phyloP scores from a whole-genome alignment of 1,140 invertebrate species.

The Tenebrio molitor region DNA sequence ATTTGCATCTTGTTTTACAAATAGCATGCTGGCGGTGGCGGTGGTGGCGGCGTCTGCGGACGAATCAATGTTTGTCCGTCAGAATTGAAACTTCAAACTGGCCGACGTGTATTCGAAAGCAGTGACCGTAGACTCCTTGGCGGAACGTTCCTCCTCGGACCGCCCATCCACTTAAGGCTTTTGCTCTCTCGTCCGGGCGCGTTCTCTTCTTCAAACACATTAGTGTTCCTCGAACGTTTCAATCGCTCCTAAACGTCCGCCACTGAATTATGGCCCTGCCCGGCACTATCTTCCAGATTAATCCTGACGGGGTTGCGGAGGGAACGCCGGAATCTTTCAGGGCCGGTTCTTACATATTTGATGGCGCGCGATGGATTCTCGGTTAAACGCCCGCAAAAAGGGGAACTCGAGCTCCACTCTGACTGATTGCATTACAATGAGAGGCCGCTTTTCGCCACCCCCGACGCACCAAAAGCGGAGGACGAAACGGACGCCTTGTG shows the following conservation, averaged over 20 bases:
- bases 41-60: too few species aligned
- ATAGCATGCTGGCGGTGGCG: neutral
- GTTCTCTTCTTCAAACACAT: slow-evolving; percentile 49
- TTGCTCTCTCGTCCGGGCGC: too few species aligned
- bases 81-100: slow-evolving; percentile 23
- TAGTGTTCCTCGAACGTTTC: slow-evolving; percentile 53
- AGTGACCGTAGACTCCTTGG: slow-evolving; percentile 38
- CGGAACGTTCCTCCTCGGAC: slow-evolving; percentile 18
- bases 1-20: slow-evolving; percentile 35
- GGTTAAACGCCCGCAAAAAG: neutral
- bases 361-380: slow-evolving; percentile 25
- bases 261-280: slow-evolving; percentile 46
- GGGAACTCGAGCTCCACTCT: neutral
- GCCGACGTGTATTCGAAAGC: slow-evolving; percentile 14
- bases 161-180: slow-evolving; percentile 51
- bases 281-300: slow-evolving; percentile 47
- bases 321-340: slow-evolving; percentile 11
- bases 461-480: neutral
- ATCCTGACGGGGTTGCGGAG: slow-evolving; percentile 30
- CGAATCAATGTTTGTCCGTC: slow-evolving; percentile 13
- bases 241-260: slow-evolving; percentile 48
- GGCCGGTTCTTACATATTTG: slow-evolving; percentile 11
- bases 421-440: slow-evolving; percentile 37
- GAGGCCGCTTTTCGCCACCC: neutral
- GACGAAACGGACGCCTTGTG: too few species aligned